These are phyloP conservation scores for Laterallus jamaicensis DNA, from an alignment of 2,113 vertebrate genomes.

Conservation along the genomic window DNA sequence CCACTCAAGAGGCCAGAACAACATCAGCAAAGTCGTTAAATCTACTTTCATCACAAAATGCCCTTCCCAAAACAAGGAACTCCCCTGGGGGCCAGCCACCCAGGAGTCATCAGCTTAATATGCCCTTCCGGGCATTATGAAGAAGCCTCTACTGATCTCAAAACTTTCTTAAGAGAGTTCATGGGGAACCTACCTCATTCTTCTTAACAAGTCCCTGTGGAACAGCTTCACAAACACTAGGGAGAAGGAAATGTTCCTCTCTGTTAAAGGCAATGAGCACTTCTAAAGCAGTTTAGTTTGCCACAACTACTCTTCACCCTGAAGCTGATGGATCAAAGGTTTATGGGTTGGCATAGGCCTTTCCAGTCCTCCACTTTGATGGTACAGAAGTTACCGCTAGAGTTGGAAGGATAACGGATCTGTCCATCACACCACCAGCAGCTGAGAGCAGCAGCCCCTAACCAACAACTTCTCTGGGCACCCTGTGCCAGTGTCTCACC, in stretches of 20 bases:
- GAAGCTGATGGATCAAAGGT: not conserved
- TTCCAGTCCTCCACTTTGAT: not conserved
- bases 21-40: not conserved
- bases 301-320: not conserved
- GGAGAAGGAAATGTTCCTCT: constrained; percentile 21
- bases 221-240: not conserved
- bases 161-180: not conserved
- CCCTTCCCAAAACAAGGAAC: not conserved
- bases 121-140: constrained; percentile 3
- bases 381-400: not conserved
- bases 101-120: constrained; percentile 6
- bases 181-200: not conserved
- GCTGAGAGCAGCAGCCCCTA: not conserved
- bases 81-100: not conserved
- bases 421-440: not conserved
- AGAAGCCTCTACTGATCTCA: not conserved
- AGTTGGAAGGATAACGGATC: not conserved
- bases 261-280: not conserved
- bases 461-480: not conserved
- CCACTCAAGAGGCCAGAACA: not conserved
- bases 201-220: constrained; percentile 28
- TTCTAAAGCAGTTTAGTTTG: not conserved
- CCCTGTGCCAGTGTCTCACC: too few relatives aligned
- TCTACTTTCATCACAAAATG: not conserved
- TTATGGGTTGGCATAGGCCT: not conserved